Conservation (phyloP, 1,140 invertebrate species). For the Drosophila sulfurigaster region DNA sequence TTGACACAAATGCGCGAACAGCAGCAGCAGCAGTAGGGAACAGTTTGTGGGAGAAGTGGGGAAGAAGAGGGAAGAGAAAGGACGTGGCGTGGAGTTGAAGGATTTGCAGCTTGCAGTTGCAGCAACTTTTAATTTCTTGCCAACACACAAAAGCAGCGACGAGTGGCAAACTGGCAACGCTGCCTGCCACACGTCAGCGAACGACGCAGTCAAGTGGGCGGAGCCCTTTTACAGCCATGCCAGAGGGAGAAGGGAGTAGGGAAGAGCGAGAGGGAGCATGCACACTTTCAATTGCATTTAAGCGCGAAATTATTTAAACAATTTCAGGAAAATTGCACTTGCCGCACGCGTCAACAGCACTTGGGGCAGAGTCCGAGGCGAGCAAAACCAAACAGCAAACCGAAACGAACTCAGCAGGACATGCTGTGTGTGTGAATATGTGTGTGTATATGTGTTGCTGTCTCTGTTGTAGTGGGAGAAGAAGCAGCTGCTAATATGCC, state of each 20-base stretch:
- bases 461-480: conserved; percentile 9
- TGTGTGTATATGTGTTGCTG: conserved; percentile 11
- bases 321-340: conserved; percentile 79
- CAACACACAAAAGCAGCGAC: conserved; percentile 67
- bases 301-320: conserved; percentile 83
- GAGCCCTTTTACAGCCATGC: conserved; percentile 42
- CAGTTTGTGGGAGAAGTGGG: not conserved
- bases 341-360: conserved; percentile 81
- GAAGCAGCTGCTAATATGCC: conserved; percentile 60
- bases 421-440: conserved; percentile 24
- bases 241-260: too few species aligned
- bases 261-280: not conserved
- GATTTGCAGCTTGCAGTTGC: conserved; percentile 69
- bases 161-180: conserved; percentile 50
- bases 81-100: conserved; percentile 33
- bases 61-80: conserved; percentile 5
- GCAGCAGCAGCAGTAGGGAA: conserved; percentile 41
- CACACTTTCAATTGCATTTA: conserved; percentile 79
- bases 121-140: conserved; percentile 81
- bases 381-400: conserved; percentile 51
- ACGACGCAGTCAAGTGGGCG: conserved; percentile 56
- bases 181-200: conserved; percentile 42
- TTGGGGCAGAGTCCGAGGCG: conserved; percentile 62
- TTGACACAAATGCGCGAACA: conserved; percentile 76
- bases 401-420: conserved; percentile 51